A percentile compares a stretch with the other conserved stretches of the same genome.
These are phyloP conservation scores for Enteromius thamalakanensis DNA, from an alignment of 2,797 vertebrate species.

Conservation along the genomic window DNA sequence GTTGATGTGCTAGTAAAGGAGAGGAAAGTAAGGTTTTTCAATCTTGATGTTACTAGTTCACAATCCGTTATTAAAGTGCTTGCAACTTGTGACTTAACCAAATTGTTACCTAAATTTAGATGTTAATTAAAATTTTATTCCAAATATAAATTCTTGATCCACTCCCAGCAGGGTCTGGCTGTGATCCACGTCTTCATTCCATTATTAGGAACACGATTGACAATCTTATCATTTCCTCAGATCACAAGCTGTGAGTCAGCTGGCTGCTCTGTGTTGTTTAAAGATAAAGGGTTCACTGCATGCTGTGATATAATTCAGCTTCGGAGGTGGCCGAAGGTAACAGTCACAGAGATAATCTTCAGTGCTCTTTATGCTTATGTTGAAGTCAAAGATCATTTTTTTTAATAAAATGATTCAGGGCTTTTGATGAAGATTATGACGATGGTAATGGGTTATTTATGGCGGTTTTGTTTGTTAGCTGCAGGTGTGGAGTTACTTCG, in stretches of 20 bases:
- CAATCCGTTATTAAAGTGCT: not conserved
- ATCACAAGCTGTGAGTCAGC: slow-evolving; percentile 30
- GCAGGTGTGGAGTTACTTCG: not conserved
- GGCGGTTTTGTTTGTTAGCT: not conserved
- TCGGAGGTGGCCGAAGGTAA: not conserved
- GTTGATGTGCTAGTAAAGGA: slow-evolving; percentile 4
- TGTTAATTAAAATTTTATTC: not conserved
- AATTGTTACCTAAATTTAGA: not conserved
- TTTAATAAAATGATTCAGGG: not conserved
- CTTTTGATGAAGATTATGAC: not conserved
- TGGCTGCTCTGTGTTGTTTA: slow-evolving; percentile 36
- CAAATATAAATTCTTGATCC: not conserved
- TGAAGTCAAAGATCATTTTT: not conserved
- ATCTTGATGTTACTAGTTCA: not conserved
- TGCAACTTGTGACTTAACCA: not conserved
- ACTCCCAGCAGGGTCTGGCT: not conserved
- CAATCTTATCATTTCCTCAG: slow-evolving; percentile 36
- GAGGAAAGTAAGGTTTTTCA: not conserved
- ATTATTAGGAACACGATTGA: slow-evolving; percentile 29
- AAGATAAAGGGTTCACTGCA: slow-evolving; percentile 30
- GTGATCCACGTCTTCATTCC: slow-evolving; percentile 9
- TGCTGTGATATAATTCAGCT: slow-evolving; percentile 27
- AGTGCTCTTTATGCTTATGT: not conserved
- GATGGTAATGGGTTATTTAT: not conserved
- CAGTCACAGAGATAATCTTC: not conserved